Evolutionary conservation across 2,797 vertebrate genomes (phyloP), one percentile per base, ranked within the genome.

Genomic region (Crocidura indochinensis): DNA sequence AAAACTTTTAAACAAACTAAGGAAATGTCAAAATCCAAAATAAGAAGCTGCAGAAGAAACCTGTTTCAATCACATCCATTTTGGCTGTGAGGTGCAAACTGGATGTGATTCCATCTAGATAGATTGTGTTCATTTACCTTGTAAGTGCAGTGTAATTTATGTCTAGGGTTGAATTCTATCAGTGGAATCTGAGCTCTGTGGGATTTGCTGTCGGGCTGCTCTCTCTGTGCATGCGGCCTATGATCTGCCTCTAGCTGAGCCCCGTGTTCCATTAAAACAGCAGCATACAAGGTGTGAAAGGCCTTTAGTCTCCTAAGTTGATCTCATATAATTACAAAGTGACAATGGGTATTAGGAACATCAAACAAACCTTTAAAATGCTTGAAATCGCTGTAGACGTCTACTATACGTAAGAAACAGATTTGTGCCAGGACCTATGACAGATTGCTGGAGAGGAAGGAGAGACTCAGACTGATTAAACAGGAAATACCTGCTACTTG

Each of bases 1-100:
- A 82, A 94, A 95, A 96, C 88, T 96, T 94, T 94, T 82, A 92
- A 95, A 91, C 86, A 95, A 91, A 83, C 92, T 95, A 76, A 87
- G 90, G 76, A 94, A 94, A 95, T 88, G 88, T 93, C 87, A 95
- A 75, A 85, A 91, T 82, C 71, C 0, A 2, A 96, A 96, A 93
- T 93, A 94, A 93, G 91, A 90, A 87, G 91, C 79, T 95, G 15
- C 81, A 83, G 68, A 91, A 73, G 81, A 60, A 95, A 92, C 84
- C 87, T 92, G 71, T 93, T 94, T 94, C 92, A 87, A 60, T 89
- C 81, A 94, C 79, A 87, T 76, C 53, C 90, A 67, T 93, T 90
- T 94, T 85, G 92, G 73, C 90, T 67, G 38, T 53, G 92, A 93
- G 88, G 69, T 71, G 2, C 84, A 80, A 75, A 67, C 17, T 79